Evolutionary conservation across 1,140 invertebrate species (phyloP).

Genomic region (Neuroterus valhalla): DNA sequence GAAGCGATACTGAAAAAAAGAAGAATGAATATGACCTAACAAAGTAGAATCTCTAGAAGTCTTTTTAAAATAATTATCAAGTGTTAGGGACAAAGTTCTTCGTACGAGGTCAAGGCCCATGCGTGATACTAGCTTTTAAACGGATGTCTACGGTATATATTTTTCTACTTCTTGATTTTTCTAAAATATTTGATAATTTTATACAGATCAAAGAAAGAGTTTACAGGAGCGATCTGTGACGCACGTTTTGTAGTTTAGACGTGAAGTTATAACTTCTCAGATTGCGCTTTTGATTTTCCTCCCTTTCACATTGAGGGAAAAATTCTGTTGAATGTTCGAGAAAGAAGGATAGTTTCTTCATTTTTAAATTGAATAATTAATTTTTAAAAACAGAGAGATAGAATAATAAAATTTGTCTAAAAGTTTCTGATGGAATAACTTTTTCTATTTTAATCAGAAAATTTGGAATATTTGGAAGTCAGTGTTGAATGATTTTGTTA

Average conservation of each 20-base stretch:
- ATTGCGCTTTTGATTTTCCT: background rate
- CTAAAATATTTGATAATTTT: slow-evolving; percentile 51
- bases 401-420: too few relatives aligned
- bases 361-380: too few relatives aligned
- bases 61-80: slow-evolving; percentile 13
- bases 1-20: background rate
- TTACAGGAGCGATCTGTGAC: slow-evolving; percentile 51
- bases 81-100: slow-evolving; percentile 43
- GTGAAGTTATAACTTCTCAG: background rate
- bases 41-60: background rate
- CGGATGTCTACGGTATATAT: slow-evolving; percentile 54
- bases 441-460: too few relatives aligned
- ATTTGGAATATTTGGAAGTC: too few relatives aligned
- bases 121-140: slow-evolving; percentile 56
- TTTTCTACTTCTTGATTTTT: slow-evolving; percentile 56
- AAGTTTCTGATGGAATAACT: too few relatives aligned
- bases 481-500: too few relatives aligned
- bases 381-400: too few relatives aligned
- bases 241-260: slow-evolving; percentile 31
- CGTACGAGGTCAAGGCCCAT: slow-evolving; percentile 52
- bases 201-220: slow-evolving; percentile 40
- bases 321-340: background rate
- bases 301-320: background rate
- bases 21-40: background rate
- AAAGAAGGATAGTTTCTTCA: background rate